phyloP scores from a whole-genome alignment of 1,140 invertebrate genomes.

The Zaprionus tsacasi region DNA sequence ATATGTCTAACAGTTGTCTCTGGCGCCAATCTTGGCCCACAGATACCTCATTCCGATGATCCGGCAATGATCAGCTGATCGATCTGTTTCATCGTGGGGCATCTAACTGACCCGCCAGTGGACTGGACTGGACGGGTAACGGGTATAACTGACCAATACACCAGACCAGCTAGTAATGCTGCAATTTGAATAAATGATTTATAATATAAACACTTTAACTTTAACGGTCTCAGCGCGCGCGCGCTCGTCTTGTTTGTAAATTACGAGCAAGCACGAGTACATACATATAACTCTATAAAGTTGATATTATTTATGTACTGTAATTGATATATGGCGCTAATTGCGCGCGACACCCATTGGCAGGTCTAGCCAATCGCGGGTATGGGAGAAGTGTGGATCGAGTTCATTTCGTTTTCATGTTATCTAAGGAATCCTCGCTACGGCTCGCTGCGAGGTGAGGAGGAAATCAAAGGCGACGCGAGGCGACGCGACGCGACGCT shows the following conservation, averaged over 20 bases:
- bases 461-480: slow-evolving; percentile 24
- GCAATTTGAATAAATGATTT: slow-evolving; percentile 81
- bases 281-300: slow-evolving; percentile 12
- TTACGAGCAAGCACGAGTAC: slow-evolving; percentile 1
- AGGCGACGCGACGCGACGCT: slow-evolving; percentile 53
- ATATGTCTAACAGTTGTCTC: neutral
- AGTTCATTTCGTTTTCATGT: slow-evolving; percentile 39
- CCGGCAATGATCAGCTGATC: slow-evolving; percentile 49
- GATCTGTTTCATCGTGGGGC: slow-evolving; percentile 14
- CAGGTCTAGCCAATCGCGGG: slow-evolving; percentile 7
- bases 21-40: slow-evolving; percentile 23
- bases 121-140: slow-evolving; percentile 9
- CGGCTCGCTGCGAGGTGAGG: slow-evolving; percentile 15
- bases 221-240: slow-evolving; percentile 34
- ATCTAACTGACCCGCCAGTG: slow-evolving; percentile 46
- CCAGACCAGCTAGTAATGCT: slow-evolving; percentile 29
- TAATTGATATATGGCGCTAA: slow-evolving; percentile 82
- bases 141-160: slow-evolving; percentile 36
- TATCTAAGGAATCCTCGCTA: slow-evolving; percentile 72
- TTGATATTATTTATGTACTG: slow-evolving; percentile 50
- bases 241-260: slow-evolving; percentile 26
- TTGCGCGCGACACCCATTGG: slow-evolving; percentile 75
- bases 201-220: slow-evolving; percentile 75
- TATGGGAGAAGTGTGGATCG: slow-evolving; percentile 14
- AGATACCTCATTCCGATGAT: neutral